Conservation (phyloP, 2,888 invertebrate genomes). For the Pyrrhosoma nymphula region DNA sequence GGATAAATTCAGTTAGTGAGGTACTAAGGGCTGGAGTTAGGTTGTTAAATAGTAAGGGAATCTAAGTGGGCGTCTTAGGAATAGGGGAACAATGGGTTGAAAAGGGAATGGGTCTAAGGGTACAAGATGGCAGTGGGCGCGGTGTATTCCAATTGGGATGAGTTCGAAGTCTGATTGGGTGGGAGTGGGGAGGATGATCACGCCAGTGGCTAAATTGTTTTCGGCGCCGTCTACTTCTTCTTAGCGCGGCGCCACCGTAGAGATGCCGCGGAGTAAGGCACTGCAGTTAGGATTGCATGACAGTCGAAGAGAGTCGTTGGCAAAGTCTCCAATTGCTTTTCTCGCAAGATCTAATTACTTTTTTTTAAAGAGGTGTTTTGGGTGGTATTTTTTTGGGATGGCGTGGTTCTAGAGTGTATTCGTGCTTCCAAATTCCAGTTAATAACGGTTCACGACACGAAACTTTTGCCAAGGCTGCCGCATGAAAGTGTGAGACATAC, state of each 20-base stretch:
- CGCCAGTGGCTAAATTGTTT: slow-evolving; percentile 21
- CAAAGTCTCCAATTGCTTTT: slow-evolving; percentile 26
- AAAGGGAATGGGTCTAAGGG: not conserved
- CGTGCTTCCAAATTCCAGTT: not conserved
- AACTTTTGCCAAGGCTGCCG: not conserved
- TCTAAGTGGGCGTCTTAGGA: not conserved
- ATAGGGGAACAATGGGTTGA: not conserved
- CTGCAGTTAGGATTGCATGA: slow-evolving; percentile 61
- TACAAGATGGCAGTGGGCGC: not conserved
- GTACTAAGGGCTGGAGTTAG: not conserved
- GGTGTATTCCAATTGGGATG: not conserved
- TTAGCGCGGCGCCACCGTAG: slow-evolving; percentile 35
- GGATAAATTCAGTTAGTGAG: not conserved
- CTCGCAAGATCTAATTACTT: slow-evolving; percentile 14
- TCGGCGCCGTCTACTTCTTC: slow-evolving; percentile 40
- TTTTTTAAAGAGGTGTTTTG: slow-evolving; percentile 33
- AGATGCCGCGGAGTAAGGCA: slow-evolving; percentile 64
- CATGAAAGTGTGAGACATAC: not conserved
- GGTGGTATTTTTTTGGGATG: slow-evolving; percentile 4
- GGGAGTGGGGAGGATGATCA: slow-evolving; percentile 28
- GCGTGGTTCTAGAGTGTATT: not conserved
- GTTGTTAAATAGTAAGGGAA: not conserved
- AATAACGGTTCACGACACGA: not conserved
- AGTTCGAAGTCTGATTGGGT: not conserved
- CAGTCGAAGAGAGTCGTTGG: slow-evolving; percentile 47